A percentile compares a stretch with the other conserved stretches of the same genome.
Conservation (phyloP, 1,140 invertebrate genomes). For the Dendroctonus ponderosae region DNA sequence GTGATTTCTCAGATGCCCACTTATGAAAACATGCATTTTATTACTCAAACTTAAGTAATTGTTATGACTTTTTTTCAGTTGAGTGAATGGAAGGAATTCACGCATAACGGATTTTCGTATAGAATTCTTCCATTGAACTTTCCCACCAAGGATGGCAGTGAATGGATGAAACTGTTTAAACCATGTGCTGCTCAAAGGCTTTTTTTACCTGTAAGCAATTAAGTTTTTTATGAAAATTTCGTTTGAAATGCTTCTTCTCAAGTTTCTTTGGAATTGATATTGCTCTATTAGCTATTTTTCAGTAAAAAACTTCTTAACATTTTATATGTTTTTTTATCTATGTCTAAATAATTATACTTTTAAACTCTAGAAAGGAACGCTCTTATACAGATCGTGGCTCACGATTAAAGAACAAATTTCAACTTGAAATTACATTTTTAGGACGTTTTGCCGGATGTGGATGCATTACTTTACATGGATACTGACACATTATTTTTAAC, state of each 20-base stretch:
- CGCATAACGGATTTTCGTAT: conserved; percentile 68
- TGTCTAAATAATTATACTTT: too few species aligned
- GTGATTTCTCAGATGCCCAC: background rate
- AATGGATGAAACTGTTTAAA: conserved; percentile 88
- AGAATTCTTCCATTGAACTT: conserved; percentile 75
- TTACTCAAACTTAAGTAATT: background rate
- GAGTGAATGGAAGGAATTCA: conserved; percentile 66
- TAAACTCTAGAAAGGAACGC: too few species aligned
- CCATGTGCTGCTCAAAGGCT: conserved; percentile 89
- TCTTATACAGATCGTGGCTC: too few species aligned
- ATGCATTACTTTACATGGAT: conserved; percentile 90
- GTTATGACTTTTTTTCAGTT: conserved; percentile 50
- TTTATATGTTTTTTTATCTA: too few species aligned
- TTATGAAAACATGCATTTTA: background rate
- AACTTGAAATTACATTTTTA: conserved; percentile 52
- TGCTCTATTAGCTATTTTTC: background rate
- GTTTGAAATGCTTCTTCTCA: too few species aligned
- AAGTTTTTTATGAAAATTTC: conserved; percentile 28
- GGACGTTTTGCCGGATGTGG: conserved; percentile 74
- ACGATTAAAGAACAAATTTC: background rate
- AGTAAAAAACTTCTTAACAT: too few species aligned
- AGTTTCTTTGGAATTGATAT: background rate
- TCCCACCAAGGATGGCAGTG: conserved; percentile 66
- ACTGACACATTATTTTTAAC: conserved; percentile 87
- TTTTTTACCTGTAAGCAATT: conserved; percentile 80